Conservation (phyloP, 2,888 invertebrate species). For the Ormyrus rosae region DNA sequence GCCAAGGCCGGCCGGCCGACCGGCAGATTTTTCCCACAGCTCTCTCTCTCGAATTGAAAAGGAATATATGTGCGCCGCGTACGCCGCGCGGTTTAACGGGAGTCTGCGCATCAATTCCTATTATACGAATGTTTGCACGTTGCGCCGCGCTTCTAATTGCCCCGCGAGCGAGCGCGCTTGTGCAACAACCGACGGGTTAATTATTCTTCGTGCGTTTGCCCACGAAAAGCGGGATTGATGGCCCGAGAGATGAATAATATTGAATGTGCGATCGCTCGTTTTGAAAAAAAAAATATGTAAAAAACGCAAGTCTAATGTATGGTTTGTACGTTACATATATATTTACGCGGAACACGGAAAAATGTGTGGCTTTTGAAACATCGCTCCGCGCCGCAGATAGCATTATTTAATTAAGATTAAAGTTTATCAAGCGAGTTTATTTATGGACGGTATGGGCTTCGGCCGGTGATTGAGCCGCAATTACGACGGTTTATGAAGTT, state of each 20-base stretch:
- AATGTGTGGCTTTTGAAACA: too few relatives aligned
- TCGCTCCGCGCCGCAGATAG: neutral
- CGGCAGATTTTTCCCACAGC: constrained; percentile 54
- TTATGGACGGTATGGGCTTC: neutral
- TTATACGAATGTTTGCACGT: neutral
- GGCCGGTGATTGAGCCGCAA: constrained; percentile 4
- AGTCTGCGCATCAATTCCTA: constrained; percentile 1
- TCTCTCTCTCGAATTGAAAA: constrained; percentile 51
- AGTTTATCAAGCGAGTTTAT: constrained; percentile 3
- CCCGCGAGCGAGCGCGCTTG: neutral
- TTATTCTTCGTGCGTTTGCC: constrained; percentile 15
- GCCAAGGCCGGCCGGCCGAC: constrained; percentile 35
- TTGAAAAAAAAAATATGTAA: too few relatives aligned
- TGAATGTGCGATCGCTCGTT: too few relatives aligned
- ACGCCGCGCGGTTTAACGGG: constrained; percentile 25
- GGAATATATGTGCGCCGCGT: constrained; percentile 40
- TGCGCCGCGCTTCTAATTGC: constrained; percentile 9
- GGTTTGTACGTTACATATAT: too few relatives aligned
- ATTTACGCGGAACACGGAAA: too few relatives aligned
- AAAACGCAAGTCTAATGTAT: too few relatives aligned
- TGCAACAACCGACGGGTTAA: neutral
- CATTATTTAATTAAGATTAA: constrained; percentile 32
- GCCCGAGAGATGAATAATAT: too few relatives aligned
- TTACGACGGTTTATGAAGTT: constrained; percentile 8
- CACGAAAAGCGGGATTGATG: too few relatives aligned